Evolutionary conservation across 2,888 invertebrate species (phyloP), one percentile per base, ranked within the genome.

Genomic region (Parnassius glacialis): DNA sequence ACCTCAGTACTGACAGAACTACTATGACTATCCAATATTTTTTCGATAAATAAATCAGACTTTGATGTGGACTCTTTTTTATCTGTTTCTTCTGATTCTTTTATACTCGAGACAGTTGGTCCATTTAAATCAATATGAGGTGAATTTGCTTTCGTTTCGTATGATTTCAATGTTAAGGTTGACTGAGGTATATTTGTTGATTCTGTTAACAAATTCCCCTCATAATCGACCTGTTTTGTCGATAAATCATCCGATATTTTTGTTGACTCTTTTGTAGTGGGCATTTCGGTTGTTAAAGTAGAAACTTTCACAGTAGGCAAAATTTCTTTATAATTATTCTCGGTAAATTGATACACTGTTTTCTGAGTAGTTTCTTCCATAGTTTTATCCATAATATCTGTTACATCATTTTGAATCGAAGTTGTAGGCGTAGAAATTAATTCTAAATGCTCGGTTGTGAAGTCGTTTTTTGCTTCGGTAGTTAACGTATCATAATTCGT

Each of bases 41-140:
- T 57, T 48, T 13, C 48, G 16, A 42, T 42, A 50, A 43, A 34
- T 20, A 43, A 34, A 51, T 0, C 25, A 44, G 55, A 47, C 25
- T 52, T 53, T 16, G 50, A 43, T 54, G 25, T 9, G 12, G 43
- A 43, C 5, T 47, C 7, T 20, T 53, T 41, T 3, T 1, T 51
- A 47, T 48, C 3, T 9, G 9, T 53, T 48, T 61, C 20, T 50
- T 50, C 16, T 10, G 9, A 10, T 7, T 51, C 11, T 51, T 43
- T 41, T 48, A 51, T 58, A 41, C 44, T 62, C 16, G 9, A 9
- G 12, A 51, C 16, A 51, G 51, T 13, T 9, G 13, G n/a, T 48
- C 1, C 9, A 13, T 48, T 10, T 48, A 48, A 48, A 13, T 48
- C 2, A 1, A 13, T 48, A 13, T n/a, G 16, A 10, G 43, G 43